Base-by-base conservation (phyloP, 1,140 invertebrate genomes). In the Camponotus vicinus region DNA sequence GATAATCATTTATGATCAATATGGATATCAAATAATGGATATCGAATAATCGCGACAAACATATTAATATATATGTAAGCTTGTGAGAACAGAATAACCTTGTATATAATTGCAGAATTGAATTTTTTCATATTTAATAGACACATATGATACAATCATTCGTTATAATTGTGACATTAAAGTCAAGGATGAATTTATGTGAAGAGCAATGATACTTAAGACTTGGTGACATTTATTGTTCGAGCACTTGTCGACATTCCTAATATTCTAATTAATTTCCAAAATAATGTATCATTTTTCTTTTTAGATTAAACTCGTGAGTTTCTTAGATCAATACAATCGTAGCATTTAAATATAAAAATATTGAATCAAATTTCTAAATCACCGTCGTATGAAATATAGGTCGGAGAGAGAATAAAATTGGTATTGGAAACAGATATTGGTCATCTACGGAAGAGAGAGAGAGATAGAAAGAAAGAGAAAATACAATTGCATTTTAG, bases 1-100 rank as follows among this genome's bases (percentile, higher is more conserved):
- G 82, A 70, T 69, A n/a, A 80, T 82, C 27, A 37, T 27, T 37
- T 40, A 15, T 3, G 34, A 45, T 71, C 79, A 40, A 82, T 73
- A 73, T 27, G 27, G 55, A 57, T 57, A 71, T 80, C 32, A 67
- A 67, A 67, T 67, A 49, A 40, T 37, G 27, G 18, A 15, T 45
- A 63, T 71, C 15, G 18, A 52, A 52, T 52, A 52, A 71, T 21
- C 15, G 6, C 66, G 27, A 11, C 42, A n/a, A 63, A 66, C 6
- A 45, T 7, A 27, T 66, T 52, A 21, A 52, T 21, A 27, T 42
- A n/a, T 61, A 63, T 49, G 8, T 37, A 18, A 13, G n/a, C 13
- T 52, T 18, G 13, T 11, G 6, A 40, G 37, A 40, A 40, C 37
- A 5, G 37, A 37, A 66, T 66, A 66, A 37, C 37, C 34, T 64